A percentile compares a stretch with the other conserved stretches of the same genome.
Conservation (phyloP, 2,113 vertebrate species). For the Vireo altiloquus region DNA sequence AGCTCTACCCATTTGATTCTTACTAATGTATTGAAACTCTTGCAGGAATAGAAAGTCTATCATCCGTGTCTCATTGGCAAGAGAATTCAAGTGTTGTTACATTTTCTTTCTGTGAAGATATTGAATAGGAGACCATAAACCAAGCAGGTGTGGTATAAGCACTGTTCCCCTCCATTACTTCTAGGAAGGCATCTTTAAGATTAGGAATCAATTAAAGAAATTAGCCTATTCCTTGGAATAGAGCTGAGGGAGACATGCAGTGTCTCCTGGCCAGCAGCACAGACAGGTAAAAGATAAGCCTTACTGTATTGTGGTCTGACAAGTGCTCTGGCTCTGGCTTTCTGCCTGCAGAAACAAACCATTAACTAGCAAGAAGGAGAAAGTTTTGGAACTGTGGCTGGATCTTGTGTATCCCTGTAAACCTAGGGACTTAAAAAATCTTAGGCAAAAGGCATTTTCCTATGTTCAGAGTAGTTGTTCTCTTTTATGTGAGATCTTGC, state of each 20-base stretch:
- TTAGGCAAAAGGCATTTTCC: not conserved
- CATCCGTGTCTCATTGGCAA: not conserved
- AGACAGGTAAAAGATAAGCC: not conserved
- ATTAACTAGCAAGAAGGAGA: not conserved
- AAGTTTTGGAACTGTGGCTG: not conserved
- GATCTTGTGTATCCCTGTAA: not conserved
- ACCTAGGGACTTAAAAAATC: not conserved
- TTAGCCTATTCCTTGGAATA: not conserved
- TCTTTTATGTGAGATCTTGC: not conserved
- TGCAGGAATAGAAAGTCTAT: not conserved
- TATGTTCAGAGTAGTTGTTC: not conserved
- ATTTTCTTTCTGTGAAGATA: not conserved
- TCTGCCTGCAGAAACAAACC: not conserved
- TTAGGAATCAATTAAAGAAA: not conserved
- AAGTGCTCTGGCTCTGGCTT: not conserved
- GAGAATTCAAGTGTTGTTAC: not conserved
- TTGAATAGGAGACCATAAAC: not conserved
- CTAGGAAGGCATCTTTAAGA: not conserved
- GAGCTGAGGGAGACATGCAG: not conserved
- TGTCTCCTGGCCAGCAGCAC: not conserved
- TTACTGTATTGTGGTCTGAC: not conserved
- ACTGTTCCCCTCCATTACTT: not conserved
- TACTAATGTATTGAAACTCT: not conserved
- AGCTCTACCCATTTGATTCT: not conserved
- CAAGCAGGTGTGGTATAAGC: not conserved